These are phyloP conservation scores for Platynereis dumerilii DNA, from an alignment of 2,888 invertebrate species.

Conservation along the genomic window DNA sequence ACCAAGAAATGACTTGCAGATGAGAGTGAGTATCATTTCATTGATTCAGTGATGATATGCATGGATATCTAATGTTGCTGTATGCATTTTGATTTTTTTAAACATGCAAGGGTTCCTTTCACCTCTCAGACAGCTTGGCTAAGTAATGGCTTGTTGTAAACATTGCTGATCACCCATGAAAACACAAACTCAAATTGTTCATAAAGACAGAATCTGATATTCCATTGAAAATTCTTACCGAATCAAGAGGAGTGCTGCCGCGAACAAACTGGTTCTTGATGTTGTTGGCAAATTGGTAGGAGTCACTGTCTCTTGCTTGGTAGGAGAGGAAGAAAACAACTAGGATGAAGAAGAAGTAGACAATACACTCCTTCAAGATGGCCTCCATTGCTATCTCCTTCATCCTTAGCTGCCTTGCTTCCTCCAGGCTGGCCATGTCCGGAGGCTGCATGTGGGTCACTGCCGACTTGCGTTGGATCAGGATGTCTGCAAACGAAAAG, in stretches of 20 bases:
- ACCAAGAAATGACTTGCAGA: too few relatives aligned
- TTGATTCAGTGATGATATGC: too few relatives aligned
- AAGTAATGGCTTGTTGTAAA: too few relatives aligned
- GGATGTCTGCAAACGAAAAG: constrained; percentile 46
- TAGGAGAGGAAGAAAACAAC: constrained; percentile 62
- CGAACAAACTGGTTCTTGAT: constrained; percentile 50
- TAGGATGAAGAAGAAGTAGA: constrained; percentile 59
- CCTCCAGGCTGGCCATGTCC: constrained; percentile 50
- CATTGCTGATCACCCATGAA: too few relatives aligned
- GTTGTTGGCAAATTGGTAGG: constrained; percentile 48
- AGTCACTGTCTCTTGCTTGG: constrained; percentile 56
- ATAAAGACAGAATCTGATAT: too few relatives aligned
- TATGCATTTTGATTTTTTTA: too few relatives aligned
- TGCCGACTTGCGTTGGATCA: constrained; percentile 48
- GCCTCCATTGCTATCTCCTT: constrained; percentile 61
- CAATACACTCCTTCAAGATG: constrained; percentile 55
- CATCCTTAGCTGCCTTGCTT: constrained; percentile 49
- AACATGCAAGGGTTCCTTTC: too few relatives aligned
- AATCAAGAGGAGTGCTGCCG: constrained; percentile 17
- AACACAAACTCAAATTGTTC: too few relatives aligned
- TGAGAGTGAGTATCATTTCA: too few relatives aligned
- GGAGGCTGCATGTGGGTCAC: constrained; percentile 52
- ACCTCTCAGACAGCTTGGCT: too few relatives aligned
- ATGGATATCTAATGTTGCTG: too few relatives aligned
- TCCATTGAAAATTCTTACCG: too few relatives aligned